A percentile compares a stretch with the other conserved stretches of the same genome.
phyloP scores from a whole-genome alignment of 2,888 invertebrate species.

The Cabera pusaria region DNA sequence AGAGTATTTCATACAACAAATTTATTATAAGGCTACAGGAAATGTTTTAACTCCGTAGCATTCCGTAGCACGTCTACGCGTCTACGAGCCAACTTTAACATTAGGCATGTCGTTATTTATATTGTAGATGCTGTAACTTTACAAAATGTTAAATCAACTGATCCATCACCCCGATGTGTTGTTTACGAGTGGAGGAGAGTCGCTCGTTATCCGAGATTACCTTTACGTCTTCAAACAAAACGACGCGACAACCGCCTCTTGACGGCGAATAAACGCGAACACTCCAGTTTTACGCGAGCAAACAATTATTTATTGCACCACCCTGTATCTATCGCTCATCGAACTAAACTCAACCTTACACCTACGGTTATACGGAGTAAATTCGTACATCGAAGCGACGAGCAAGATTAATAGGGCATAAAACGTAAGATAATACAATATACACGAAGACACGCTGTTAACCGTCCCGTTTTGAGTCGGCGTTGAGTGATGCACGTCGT shows the following conservation, averaged over 20 bases:
- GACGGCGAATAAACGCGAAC: slow-evolving; percentile 61
- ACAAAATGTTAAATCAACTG: slow-evolving; percentile 21
- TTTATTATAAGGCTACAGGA: no score
- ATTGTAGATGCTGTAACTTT: slow-evolving; percentile 2
- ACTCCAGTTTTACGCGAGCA: slow-evolving; percentile 78
- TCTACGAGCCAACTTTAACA: background rate
- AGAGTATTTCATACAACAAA: no score
- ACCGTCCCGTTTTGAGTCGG: slow-evolving; percentile 77
- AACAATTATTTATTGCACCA: slow-evolving; percentile 81
- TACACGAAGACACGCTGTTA: slow-evolving; percentile 87
- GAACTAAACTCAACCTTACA: slow-evolving; percentile 48
- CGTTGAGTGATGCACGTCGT: slow-evolving; percentile 52
- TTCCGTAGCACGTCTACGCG: slow-evolving; percentile 9
- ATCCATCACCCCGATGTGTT: slow-evolving; percentile 35
- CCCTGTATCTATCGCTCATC: slow-evolving; percentile 46
- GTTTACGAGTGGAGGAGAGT: slow-evolving; percentile 44
- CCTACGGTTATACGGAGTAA: slow-evolving; percentile 38
- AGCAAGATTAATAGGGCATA: slow-evolving; percentile 82
- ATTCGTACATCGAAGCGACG: slow-evolving; percentile 39
- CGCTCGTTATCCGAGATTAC: slow-evolving; percentile 69
- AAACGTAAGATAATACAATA: slow-evolving; percentile 83
- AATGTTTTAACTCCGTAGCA: background rate
- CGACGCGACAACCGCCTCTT: slow-evolving; percentile 52
- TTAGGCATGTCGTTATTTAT: background rate
- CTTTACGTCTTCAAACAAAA: slow-evolving; percentile 66